phyloP scores from a whole-genome alignment of 2,888 invertebrate genomes.

The Drosophila ezoana region DNA sequence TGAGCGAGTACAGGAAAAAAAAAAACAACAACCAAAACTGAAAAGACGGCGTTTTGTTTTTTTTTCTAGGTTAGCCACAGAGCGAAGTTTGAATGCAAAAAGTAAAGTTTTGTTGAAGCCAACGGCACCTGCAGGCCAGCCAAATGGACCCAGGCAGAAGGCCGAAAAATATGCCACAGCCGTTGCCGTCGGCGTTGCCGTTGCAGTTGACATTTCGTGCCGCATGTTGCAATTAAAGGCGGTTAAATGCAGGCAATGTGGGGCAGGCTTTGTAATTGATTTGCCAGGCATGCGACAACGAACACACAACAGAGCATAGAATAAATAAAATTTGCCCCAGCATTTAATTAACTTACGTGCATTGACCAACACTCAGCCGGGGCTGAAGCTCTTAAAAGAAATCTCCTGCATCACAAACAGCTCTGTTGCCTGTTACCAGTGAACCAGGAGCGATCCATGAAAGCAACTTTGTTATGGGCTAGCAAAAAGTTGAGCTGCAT shows the following conservation, averaged over 20 bases:
- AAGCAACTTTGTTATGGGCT: conserved; percentile 42
- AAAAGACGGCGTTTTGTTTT: conserved; percentile 34
- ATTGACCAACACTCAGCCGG: conserved; percentile 19
- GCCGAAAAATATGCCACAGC: conserved; percentile 58
- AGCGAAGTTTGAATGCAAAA: conserved; percentile 38
- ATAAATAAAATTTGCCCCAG: conserved; percentile 28
- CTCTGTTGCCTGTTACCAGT: conserved; percentile 2
- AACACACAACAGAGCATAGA: conserved; percentile 1
- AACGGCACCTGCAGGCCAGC: conserved; percentile 66
- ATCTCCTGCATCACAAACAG: conserved; percentile 46
- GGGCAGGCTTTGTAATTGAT: conserved; percentile 67
- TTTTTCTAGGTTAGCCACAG: conserved; percentile 73
- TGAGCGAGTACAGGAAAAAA: conserved; percentile 52
- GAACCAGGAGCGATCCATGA: conserved; percentile 39
- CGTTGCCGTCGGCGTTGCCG: conserved; percentile 21
- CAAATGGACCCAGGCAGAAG: conserved; percentile 21
- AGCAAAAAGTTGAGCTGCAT: conserved; percentile 51
- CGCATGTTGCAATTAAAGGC: conserved; percentile 69
- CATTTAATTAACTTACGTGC: conserved; percentile 36
- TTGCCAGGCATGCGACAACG: conserved; percentile 50
- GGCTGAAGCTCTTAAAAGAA: conserved; percentile 57
- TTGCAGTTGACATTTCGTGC: conserved; percentile 72
- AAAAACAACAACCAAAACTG: conserved; percentile 22
- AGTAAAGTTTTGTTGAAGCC: conserved; percentile 26
- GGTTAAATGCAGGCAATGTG: conserved; percentile 56